Percentiles rank a stretch among this genome's conserved stretches.
phyloP scores from a whole-genome alignment of 2,888 invertebrate genomes.

The Amaurobius ferox region DNA sequence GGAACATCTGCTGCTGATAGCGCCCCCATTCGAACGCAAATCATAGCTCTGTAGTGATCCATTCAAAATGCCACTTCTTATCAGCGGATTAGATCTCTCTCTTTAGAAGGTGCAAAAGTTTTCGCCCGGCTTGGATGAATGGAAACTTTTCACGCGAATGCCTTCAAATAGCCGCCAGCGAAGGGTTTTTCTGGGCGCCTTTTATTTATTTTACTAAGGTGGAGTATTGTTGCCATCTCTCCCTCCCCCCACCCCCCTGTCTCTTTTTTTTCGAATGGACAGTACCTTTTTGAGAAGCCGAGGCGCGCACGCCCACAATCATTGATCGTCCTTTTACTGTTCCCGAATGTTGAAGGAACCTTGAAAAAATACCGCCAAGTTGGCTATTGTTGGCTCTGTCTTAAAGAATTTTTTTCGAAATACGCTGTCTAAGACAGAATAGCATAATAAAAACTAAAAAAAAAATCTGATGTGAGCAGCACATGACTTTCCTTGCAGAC shows the following conservation, averaged over 20 bases:
- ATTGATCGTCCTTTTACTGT: too few relatives aligned
- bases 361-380: too few relatives aligned
- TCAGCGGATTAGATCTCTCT: constrained; percentile 1
- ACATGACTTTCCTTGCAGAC: too few relatives aligned
- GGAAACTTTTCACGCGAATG: background rate
- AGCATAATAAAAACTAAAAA: too few relatives aligned
- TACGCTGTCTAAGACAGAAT: too few relatives aligned
- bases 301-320: too few relatives aligned
- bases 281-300: too few relatives aligned
- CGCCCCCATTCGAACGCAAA: background rate
- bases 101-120: background rate
- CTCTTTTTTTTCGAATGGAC: background rate
- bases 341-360: too few relatives aligned
- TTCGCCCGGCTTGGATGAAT: background rate
- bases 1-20: background rate
- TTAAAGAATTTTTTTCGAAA: too few relatives aligned
- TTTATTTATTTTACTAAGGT: background rate
- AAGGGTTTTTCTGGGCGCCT: background rate
- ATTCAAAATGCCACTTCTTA: background rate
- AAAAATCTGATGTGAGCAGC: too few relatives aligned
- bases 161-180: background rate
- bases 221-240: background rate
- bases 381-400: too few relatives aligned
- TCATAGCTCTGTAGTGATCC: background rate
- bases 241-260: background rate